phyloP scores from a whole-genome alignment of 2,888 invertebrate genomes.

The Alloscopus bannaensis region DNA sequence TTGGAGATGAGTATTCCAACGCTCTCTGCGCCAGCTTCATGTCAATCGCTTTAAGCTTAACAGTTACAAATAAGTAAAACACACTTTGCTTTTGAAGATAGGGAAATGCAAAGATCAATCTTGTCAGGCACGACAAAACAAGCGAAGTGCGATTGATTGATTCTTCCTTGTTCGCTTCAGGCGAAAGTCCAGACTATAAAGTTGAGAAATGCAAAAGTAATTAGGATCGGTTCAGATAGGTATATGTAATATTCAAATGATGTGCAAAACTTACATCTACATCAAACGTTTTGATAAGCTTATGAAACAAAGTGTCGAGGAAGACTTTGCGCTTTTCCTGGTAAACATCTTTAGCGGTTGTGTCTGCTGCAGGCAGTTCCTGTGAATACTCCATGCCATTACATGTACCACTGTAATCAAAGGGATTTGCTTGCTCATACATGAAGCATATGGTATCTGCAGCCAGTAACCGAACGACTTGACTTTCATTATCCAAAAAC shows the following conservation, averaged over 20 bases:
- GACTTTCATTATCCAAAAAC: slow-evolving; percentile 47
- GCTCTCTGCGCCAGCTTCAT: slow-evolving; percentile 62
- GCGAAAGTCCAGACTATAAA: slow-evolving; percentile 18
- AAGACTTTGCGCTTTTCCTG: slow-evolving; percentile 74
- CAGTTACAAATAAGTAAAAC: slow-evolving; percentile 78
- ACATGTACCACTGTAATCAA: slow-evolving; percentile 39
- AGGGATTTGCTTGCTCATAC: slow-evolving; percentile 42
- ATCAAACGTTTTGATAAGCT: slow-evolving; percentile 64
- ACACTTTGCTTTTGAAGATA: slow-evolving; percentile 78
- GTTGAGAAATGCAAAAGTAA: no score
- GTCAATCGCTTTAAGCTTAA: slow-evolving; percentile 78
- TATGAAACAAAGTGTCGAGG: slow-evolving; percentile 75
- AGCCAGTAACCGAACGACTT: slow-evolving; percentile 56
- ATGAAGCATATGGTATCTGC: slow-evolving; percentile 55
- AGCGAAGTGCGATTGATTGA: slow-evolving; percentile 79
- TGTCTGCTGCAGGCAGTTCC: neutral
- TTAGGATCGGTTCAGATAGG: no score
- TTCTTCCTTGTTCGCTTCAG: slow-evolving; percentile 79
- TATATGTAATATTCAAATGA: neutral
- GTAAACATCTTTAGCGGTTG: slow-evolving; percentile 13
- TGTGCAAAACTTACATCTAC: slow-evolving; percentile 57
- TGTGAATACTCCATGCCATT: slow-evolving; percentile 19
- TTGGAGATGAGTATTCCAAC: slow-evolving; percentile 52
- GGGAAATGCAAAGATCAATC: slow-evolving; percentile 78
- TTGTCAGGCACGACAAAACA: slow-evolving; percentile 79